These are phyloP conservation scores for Zaprionus lachaisei DNA, from an alignment of 1,140 invertebrate species.

Conservation along the genomic window DNA sequence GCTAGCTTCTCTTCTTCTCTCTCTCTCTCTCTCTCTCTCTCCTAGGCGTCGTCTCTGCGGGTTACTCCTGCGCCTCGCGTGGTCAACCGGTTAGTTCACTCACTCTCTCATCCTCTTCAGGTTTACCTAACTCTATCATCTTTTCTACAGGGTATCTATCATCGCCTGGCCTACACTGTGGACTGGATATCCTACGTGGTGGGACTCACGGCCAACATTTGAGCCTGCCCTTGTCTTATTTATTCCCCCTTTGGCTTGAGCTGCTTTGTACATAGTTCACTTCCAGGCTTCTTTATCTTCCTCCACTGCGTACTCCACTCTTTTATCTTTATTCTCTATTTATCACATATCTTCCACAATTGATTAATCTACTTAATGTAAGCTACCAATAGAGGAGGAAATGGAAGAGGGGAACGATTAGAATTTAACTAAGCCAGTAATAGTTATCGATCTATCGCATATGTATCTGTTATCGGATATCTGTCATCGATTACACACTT, in stretches of 20 bases:
- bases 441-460: conserved; percentile 13
- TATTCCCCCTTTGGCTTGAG: conserved; percentile 36
- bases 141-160: conserved; percentile 91
- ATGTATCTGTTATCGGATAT: conserved; percentile 20
- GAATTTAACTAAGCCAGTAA: conserved; percentile 51
- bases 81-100: conserved; percentile 88
- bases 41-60: conserved; percentile 94
- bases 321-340: conserved; percentile 19
- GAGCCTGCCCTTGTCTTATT: conserved; percentile 59
- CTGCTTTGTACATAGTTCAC: conserved; percentile 50
- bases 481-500: conserved; percentile 37
- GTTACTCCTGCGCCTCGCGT: conserved; percentile 95
- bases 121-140: background rate
- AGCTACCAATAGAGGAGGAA: background rate
- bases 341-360: conserved; percentile 31
- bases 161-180: conserved; percentile 95
- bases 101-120: background rate
- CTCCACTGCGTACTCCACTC: conserved; percentile 6
- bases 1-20: background rate
- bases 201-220: conserved; percentile 83
- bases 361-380: conserved; percentile 1
- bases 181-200: conserved; percentile 93
- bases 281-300: conserved; percentile 19
- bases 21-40: no score
- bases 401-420: conserved; percentile 35